Conservation (phyloP, 2,888 invertebrate species). For the Actias luna region DNA sequence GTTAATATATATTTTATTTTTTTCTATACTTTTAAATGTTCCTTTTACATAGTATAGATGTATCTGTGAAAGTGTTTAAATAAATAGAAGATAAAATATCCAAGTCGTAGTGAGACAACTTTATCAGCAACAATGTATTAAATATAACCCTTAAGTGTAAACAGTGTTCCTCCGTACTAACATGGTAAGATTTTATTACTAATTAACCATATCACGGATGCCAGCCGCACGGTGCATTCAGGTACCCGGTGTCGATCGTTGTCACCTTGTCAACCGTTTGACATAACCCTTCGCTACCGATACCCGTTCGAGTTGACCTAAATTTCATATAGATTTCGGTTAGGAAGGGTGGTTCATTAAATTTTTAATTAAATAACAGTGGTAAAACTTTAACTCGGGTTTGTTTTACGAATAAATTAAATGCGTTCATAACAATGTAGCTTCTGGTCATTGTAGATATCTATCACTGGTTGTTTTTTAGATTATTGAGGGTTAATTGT, state of each 20-base stretch:
- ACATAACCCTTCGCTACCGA: slow-evolving; percentile 38
- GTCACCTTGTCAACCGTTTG: slow-evolving; percentile 51
- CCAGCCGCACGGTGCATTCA: slow-evolving; percentile 33
- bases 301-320: neutral
- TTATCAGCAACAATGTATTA: slow-evolving; percentile 33
- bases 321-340: neutral
- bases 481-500: neutral
- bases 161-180: slow-evolving; percentile 31
- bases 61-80: too few species aligned
- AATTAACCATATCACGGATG: slow-evolving; percentile 61
- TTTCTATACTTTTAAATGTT: too few species aligned
- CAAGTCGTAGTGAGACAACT: slow-evolving; percentile 31
- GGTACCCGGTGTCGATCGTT: slow-evolving; percentile 49
- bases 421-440: neutral
- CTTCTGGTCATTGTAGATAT: neutral
- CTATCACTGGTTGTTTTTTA: neutral
- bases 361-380: neutral
- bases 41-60: too few species aligned
- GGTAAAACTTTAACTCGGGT: neutral
- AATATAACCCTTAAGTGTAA: slow-evolving; percentile 31
- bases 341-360: neutral
- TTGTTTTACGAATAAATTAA: neutral
- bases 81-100: too few species aligned
- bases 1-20: too few species aligned
- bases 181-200: slow-evolving; percentile 37